These are phyloP conservation scores for Manis pentadactyla DNA, from an alignment of 2,797 vertebrate species.

Conservation along the genomic window DNA sequence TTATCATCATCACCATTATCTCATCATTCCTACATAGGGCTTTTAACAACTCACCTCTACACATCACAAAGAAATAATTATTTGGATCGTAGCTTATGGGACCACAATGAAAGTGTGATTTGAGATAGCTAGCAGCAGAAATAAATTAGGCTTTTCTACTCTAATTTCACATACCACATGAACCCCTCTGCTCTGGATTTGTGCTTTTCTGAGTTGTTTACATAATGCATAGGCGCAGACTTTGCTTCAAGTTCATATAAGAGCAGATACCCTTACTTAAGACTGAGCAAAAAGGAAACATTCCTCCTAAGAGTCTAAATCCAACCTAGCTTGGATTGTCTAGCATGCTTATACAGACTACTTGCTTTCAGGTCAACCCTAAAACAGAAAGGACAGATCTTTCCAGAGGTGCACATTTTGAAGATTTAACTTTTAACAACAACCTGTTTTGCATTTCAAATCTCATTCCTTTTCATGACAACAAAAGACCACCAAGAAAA, in stretches of 20 bases:
- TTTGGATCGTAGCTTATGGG: conserved; percentile 16
- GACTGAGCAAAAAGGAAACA: conserved; percentile 53
- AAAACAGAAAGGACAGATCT: background rate
- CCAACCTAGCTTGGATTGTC: background rate
- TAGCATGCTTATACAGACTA: background rate
- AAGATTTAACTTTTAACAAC: conserved; percentile 45
- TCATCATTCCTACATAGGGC: background rate
- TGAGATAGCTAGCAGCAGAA: conserved; percentile 52
- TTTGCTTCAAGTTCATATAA: conserved; percentile 59
- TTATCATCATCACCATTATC: background rate
- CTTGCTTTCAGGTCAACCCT: conserved; percentile 11
- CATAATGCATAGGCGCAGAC: conserved; percentile 34
- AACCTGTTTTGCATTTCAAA: conserved; percentile 44
- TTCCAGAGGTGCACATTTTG: conserved; percentile 35
- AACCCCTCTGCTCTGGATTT: conserved; percentile 29
- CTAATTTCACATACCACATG: conserved; percentile 47
- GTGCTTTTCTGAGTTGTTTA: conserved; percentile 59
- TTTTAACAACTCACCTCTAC: background rate
- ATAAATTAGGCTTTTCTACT: conserved; percentile 55
- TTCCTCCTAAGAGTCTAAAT: conserved; percentile 38
- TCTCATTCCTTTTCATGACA: conserved; percentile 20
- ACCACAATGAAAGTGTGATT: conserved; percentile 43
- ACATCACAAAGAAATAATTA: background rate
- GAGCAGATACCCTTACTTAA: conserved; percentile 52
- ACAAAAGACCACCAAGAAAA: conserved; percentile 62